Base-by-base conservation (phyloP, 2,888 invertebrate genomes). In the Ditula angustiorana region DNA sequence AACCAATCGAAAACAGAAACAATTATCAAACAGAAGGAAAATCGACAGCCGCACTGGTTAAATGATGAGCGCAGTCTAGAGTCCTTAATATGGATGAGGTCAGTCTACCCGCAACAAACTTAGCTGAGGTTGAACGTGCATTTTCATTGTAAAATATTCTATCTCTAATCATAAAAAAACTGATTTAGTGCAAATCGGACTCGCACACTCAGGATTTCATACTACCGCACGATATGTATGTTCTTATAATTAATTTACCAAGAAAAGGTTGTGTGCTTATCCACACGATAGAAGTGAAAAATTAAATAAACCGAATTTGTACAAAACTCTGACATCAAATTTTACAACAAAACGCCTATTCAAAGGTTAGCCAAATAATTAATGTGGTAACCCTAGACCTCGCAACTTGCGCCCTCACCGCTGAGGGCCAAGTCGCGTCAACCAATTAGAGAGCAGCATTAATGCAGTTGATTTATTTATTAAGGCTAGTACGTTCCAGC, bases 391-490 rank as follows among this genome's bases (percentile, higher is more conserved):
- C 49, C 10, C 10, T 16, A 49, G 49, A 33, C 33, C n/a, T 33
- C 28, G 28, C 49, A 37, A 37, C 24, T 55, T 11, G 37, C 10
- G 53, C 24, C 37, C 24, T 55, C 10, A 37, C 30, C 46, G 30
- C 1, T 8, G 46, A 49, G 49, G 19, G 10, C 3, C 56, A n/a
- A 30, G 30, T 10, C 46, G 41, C 44, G 23, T 21, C 33, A 16
- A 47, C 57, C 57, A 47, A 58, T 58, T 47, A 57, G 44, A 16
- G 30, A 30, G 21, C 57, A 30, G 30, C 28, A 57, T 57, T 46
- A 47, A 58, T 58, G 47, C 57, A 28, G 60, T 41, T 44, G 30
- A 60, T 52, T 52, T 60, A 60, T 60, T 52, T 61, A 53, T 61
- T 44, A 46, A 55, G 46, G 5, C 44, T 61, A 35, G 44, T 55